Evolutionary conservation across 53 echinoderm and acorn worm genomes (phyloP).

Genomic region (Astropecten irregularis): DNA sequence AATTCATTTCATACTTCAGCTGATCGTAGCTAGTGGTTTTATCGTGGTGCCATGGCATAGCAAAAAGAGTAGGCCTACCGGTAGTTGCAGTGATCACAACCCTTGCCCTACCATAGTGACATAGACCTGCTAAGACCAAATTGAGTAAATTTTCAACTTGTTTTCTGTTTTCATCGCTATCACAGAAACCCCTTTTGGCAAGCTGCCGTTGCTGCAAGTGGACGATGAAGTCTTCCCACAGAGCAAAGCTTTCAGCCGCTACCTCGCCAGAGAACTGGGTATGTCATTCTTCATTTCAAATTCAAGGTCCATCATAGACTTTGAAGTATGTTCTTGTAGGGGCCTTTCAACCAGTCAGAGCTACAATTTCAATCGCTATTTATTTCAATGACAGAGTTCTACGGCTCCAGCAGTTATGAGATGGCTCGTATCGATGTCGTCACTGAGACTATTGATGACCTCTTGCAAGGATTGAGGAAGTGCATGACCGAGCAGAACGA

Average conservation of each 20-base stretch:
- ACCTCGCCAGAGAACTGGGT: constrained; percentile 77
- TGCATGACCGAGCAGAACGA: constrained; percentile 36
- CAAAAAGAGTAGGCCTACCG: no score
- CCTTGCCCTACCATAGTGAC: no score
- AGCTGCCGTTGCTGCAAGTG: constrained; percentile 68
- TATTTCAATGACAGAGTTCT: constrained; percentile 10
- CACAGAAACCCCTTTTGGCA: constrained; percentile 63
- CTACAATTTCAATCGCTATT: no score
- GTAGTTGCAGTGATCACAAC: no score
- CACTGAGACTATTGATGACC: constrained; percentile 51
- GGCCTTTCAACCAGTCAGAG: neutral
- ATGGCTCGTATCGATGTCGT: constrained; percentile 48
- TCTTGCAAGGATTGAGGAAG: constrained; percentile 26
- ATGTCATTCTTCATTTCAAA: no score
- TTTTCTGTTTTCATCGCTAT: no score
- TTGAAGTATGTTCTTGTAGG: neutral
- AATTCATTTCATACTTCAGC: no score
- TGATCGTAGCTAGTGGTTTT: no score
- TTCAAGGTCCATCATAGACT: neutral
- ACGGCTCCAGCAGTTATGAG: constrained; percentile 45
- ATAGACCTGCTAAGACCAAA: no score
- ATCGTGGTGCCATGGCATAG: no score
- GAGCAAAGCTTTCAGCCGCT: constrained; percentile 66
- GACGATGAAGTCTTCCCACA: constrained; percentile 55
- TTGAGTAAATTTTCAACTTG: no score